Conservation (phyloP, 2,113 vertebrate species). For the Passerina amoena region DNA sequence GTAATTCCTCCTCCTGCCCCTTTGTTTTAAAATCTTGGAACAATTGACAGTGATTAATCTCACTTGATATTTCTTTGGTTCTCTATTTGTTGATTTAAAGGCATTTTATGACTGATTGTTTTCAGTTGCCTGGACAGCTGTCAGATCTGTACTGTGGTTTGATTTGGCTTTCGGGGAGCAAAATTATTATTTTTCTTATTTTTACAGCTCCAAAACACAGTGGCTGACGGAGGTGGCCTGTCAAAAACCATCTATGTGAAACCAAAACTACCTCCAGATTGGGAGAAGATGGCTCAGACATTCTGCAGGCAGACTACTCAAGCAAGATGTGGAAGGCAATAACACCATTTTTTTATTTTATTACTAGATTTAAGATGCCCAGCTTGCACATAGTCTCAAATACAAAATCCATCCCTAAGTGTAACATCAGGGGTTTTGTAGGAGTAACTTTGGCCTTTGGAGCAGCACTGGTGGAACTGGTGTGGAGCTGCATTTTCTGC, state of each 20-base stretch:
- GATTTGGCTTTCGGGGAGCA: slow-evolving; percentile 27
- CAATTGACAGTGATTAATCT: slow-evolving; percentile 70
- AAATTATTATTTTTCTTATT: slow-evolving; percentile 58
- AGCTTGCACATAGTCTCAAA: not conserved
- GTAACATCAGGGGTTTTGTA: not conserved
- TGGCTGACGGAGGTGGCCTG: not conserved
- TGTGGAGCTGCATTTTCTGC: not conserved
- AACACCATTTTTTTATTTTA: not conserved
- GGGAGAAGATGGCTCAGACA: not conserved
- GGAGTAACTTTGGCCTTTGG: not conserved
- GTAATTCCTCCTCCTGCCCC: slow-evolving; percentile 42
- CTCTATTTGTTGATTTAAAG: slow-evolving; percentile 66
- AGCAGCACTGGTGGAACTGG: not conserved
- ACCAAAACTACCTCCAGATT: slow-evolving; percentile 22
- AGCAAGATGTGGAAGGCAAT: not conserved
- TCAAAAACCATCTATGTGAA: not conserved
- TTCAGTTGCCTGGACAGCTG: slow-evolving; percentile 54
- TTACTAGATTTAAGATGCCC: not conserved
- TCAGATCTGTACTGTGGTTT: slow-evolving; percentile 34
- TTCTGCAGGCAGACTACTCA: not conserved
- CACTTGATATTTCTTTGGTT: slow-evolving; percentile 66
- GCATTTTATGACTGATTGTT: slow-evolving; percentile 58
- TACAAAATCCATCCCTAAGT: not conserved
- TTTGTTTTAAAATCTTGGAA: slow-evolving; percentile 67
- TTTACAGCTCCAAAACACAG: slow-evolving; percentile 12